Percentiles rank a stretch among this genome's conserved stretches.
phyloP scores from a whole-genome alignment of 2,888 invertebrate genomes.

The Arctia plantaginis region DNA sequence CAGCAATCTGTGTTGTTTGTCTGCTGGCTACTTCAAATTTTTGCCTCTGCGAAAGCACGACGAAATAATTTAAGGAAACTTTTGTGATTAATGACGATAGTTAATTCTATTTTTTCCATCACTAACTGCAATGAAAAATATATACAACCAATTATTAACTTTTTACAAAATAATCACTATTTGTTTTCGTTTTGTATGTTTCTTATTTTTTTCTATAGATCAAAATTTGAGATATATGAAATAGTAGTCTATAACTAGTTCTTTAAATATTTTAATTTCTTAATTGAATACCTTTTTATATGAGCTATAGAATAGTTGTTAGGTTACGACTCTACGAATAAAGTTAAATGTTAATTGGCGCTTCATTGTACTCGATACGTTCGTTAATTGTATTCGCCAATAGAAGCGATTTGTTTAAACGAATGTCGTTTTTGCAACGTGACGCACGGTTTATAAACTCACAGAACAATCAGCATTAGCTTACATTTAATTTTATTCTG shows the following conservation, averaged over 20 bases:
- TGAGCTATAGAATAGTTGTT: background rate
- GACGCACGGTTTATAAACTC: background rate
- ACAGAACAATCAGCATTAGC: background rate
- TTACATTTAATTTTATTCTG: slow-evolving; percentile 9
- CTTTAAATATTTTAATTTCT: too few species aligned
- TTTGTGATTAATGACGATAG: background rate
- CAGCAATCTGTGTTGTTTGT: background rate
- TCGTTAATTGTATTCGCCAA: background rate
- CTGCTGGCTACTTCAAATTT: background rate
- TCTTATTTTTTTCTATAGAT: too few species aligned
- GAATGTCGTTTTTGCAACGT: background rate
- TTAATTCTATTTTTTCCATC: background rate
- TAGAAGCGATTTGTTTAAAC: background rate
- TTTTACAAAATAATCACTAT: too few species aligned
- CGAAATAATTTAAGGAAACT: background rate
- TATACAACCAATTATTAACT: too few species aligned
- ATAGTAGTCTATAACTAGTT: too few species aligned
- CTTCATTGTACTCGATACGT: background rate
- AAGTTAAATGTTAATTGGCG: background rate
- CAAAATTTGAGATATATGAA: too few species aligned
- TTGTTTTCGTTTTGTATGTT: too few species aligned
- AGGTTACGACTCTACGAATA: background rate
- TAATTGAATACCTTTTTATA: background rate
- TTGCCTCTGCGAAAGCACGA: background rate
- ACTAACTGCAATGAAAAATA: too few species aligned